Base-by-base conservation (phyloP, 2,888 invertebrate genomes). In the Cryptops parisi region DNA sequence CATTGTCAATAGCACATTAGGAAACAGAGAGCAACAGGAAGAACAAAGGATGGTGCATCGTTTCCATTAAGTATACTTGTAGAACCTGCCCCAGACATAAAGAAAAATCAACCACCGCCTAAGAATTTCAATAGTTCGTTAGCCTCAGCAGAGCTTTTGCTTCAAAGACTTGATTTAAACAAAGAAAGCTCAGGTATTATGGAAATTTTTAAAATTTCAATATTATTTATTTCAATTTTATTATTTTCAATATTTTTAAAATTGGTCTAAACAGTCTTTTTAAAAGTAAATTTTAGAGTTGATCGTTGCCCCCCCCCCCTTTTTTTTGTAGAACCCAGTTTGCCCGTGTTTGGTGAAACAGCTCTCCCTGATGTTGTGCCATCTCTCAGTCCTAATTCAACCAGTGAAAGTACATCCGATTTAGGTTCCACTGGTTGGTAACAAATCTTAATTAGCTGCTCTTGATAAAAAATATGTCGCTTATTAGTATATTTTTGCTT, bases 11-110 rank as follows among this genome's bases (percentile, higher is more conserved):
- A 68, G 68, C 65, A 70, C 45, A 64, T 78, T 1, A 70, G 73
- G 17, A 80, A 79, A 59, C 80, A 80, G 64, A 74, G 77, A 59
- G 76, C 76, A n/a, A 79, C 80, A 53, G 80, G 80, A 65, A 68
- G 77, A 58, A 79, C 79, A 0, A 67, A 75, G 59, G 78, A 79
- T 55, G 78, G 79, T 1, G 74, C 75, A 0, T 74, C 74, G 17
- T 80, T 80, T 60, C 80, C 80, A 0, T 67, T 80, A 12, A 67
- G 65, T 54, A 56, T 60, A 22, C 46, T 54, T n/a, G 53, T 59
- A 15, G 52, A 53, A 26, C 52, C 47, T 19, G 46, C 24, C 19
- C 21, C 41, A 3, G 9, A 9, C 38, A 12, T 38, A 12, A 9
- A 40, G 4, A n/a, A n/a, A 9, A 3, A 40, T 3, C 41, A 21